These are phyloP conservation scores for Ophion ventricosus DNA, from an alignment of 2,888 invertebrate genomes.

Conservation along the genomic window DNA sequence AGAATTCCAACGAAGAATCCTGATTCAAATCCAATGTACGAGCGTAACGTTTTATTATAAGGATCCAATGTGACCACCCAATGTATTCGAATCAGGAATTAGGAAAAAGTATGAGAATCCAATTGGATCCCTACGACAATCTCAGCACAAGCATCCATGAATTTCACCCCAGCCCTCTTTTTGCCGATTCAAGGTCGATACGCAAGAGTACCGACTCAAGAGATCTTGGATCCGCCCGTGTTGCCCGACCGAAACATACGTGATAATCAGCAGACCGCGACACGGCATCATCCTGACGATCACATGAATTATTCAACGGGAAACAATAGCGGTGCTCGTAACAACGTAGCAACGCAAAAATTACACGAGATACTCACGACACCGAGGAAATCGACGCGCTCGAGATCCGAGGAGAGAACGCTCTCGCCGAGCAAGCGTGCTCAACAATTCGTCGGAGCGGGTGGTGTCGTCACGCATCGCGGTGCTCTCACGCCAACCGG, in stretches of 20 bases:
- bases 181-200: conserved; percentile 76
- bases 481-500: conserved; percentile 72
- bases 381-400: conserved; percentile 86
- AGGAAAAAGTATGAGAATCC: no score
- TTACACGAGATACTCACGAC: conserved; percentile 90
- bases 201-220: conserved; percentile 78
- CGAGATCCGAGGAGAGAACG: conserved; percentile 79
- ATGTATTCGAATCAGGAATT: no score
- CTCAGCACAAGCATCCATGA: no score
- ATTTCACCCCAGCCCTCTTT: neutral
- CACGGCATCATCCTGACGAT: conserved; percentile 64
- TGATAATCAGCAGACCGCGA: conserved; percentile 71
- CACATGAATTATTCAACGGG: conserved; percentile 77
- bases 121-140: no score
- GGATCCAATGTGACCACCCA: no score
- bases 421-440: conserved; percentile 77
- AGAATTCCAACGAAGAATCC: no score
- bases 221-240: conserved; percentile 82
- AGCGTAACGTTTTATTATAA: no score
- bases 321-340: conserved; percentile 84
- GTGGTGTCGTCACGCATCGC: conserved; percentile 78
- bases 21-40: no score
- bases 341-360: conserved; percentile 90
- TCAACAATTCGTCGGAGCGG: conserved; percentile 66
- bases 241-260: conserved; percentile 78